Evolutionary conservation across 1,140 invertebrate species (phyloP).

Genomic region (Drosophila fuyamai): DNA sequence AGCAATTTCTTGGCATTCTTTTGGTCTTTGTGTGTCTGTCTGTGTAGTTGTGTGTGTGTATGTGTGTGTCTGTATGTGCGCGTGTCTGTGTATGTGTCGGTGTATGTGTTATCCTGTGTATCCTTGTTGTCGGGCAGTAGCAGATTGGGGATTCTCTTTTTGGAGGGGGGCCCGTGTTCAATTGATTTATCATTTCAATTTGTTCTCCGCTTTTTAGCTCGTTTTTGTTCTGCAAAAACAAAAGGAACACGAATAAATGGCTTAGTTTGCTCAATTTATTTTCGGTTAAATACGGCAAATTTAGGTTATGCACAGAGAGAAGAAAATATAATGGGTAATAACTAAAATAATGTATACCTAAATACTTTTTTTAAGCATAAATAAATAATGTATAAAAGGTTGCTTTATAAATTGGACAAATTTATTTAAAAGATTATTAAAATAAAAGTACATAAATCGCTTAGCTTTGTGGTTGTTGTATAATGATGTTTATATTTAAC

Average conservation of each 20-base stretch:
- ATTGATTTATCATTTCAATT: conserved; percentile 62
- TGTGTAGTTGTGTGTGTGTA: not conserved
- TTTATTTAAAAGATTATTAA: too few species aligned
- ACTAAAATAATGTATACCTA: too few species aligned
- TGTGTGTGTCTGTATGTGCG: not conserved
- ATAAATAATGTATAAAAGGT: not conserved
- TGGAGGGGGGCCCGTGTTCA: conserved; percentile 45
- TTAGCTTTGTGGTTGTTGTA: too few species aligned
- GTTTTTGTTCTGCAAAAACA: conserved; percentile 64
- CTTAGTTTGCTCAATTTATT: conserved; percentile 41
- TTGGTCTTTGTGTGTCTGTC: conserved; percentile 45
- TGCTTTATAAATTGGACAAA: too few species aligned
- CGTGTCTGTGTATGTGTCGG: conserved; percentile 8
- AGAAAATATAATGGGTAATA: not conserved
- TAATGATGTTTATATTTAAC: too few species aligned
- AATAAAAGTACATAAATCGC: too few species aligned
- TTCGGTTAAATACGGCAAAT: conserved; percentile 7
- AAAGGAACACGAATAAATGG: conserved; percentile 11
- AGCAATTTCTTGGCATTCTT: conserved; percentile 73
- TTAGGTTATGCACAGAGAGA: conserved; percentile 7
- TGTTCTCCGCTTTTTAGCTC: conserved; percentile 25
- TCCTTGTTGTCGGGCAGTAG: conserved; percentile 42
- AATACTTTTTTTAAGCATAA: not conserved
- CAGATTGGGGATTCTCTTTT: conserved; percentile 25
- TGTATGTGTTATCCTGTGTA: conserved; percentile 23